Percentiles rank a stretch among this genome's conserved stretches.
Conservation (phyloP, 1,140 invertebrate genomes). For the Whitmania pigra region DNA sequence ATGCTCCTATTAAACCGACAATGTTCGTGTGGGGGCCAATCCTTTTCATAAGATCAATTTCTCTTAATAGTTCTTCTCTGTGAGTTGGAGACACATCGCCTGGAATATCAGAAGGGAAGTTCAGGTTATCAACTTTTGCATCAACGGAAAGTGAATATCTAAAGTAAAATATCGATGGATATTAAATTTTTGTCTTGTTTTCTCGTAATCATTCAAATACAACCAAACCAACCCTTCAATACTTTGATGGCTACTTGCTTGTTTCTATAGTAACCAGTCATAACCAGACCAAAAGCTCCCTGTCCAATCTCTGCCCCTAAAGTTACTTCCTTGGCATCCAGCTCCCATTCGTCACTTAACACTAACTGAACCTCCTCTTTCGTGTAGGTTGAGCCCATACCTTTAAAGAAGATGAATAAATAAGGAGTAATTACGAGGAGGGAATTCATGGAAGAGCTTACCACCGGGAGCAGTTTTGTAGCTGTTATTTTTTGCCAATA, state of each 20-base stretch:
- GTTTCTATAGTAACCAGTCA: conserved; percentile 37
- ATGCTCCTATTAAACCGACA: conserved; percentile 88
- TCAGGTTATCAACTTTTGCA: background rate
- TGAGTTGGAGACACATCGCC: conserved; percentile 18
- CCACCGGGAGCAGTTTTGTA: conserved; percentile 16
- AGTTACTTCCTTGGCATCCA: conserved; percentile 71
- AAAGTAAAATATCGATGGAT: background rate
- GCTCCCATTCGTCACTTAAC: conserved; percentile 13
- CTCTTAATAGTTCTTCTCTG: conserved; percentile 58
- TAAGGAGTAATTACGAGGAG: background rate
- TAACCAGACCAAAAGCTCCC: conserved; percentile 69
- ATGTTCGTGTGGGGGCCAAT: conserved; percentile 97
- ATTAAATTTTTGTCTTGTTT: background rate
- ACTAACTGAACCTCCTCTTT: background rate
- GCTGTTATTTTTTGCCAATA: conserved; percentile 15
- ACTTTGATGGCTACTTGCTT: conserved; percentile 40
- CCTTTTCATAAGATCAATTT: conserved; percentile 99
- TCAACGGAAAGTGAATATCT: background rate
- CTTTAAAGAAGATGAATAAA: too few species aligned
- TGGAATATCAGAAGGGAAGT: background rate
- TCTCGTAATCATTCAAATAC: background rate
- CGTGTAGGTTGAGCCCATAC: background rate
- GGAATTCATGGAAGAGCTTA: background rate
- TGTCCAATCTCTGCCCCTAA: conserved; percentile 79
- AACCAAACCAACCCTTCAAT: conserved; percentile 32